Evolutionary conservation across 2,113 vertebrate species (phyloP), one percentile per base, ranked within the genome.

Genomic region (Halcyon malimbica): DNA sequence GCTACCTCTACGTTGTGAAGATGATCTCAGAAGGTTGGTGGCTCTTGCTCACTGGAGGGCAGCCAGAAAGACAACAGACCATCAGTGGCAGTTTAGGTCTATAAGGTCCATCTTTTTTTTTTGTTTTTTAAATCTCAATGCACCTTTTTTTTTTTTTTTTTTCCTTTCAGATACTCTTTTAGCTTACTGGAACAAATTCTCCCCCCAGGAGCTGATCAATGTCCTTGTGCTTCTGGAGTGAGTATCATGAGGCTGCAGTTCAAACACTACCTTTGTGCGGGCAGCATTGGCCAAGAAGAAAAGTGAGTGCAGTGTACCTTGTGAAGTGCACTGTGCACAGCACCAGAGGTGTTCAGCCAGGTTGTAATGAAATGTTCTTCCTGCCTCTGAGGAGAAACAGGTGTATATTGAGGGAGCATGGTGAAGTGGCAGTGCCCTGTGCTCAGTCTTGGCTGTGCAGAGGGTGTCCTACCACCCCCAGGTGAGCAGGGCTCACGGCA

Each of bases 111-210:
- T 26, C 0, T 46, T 54, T 19, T 25, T 31, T 31, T 15, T 20
- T 87, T 41, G 39, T 18, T 18, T 88, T 33, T 86, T 64, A 42
- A 74, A 64, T 67, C 83, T 93, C 26, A 56, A 6, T 71, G 42
- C 11, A 9, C 16, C n/a, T n/a, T 62, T 5, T 25, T 75, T 13
- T 5, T 19, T 46, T 46, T 16, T 50, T 16, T 51, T 19, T 50
- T 51, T 51, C 6, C 35, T 67, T 98, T 95, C 97, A 99, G 99
- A 99, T 86, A 99, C 98, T 41, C 97, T 99, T 62, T 89, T 98
- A 85, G 97, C 98, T 59, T 99, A 99, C 95, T 99, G 99, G 99
- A 99, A 99, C 97, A 99, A 99, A 97, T 96, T 99, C 44, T 98
- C 98, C 71, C 98, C 99, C 28, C 99, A 99, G 75, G 99, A 99